Evolutionary conservation across 1,140 invertebrate genomes (phyloP), one percentile per base, ranked within the genome.

Genomic region (Habropoda laboriosa): DNA sequence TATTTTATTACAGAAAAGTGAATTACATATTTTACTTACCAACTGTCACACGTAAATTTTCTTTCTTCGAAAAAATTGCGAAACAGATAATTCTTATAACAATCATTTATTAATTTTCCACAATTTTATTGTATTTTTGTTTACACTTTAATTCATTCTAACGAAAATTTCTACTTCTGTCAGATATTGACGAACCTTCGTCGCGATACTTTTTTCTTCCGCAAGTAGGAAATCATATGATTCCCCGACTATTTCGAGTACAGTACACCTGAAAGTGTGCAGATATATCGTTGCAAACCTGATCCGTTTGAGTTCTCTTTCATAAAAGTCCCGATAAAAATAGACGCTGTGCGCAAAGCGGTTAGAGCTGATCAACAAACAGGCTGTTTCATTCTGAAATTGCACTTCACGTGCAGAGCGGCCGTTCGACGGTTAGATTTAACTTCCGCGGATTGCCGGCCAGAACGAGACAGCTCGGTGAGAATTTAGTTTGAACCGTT

Each of bases 251-350:
- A 57, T 57, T 57, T 60, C 16, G 35, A 60, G 35, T 60, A 21
- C 18, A 18, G n/a, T 13, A 18, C n/a, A n/a, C 21, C 21, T 60
- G 42, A 5, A 32, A 24, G 6, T 21, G 42, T 64, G 8, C 32
- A 10, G 4, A 12, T 6, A 4, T 45, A 42, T 24, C 61, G 40
- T 42, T 16, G 4, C 10, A 18, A 6, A 47, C 21, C 6, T 7
- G 30, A n/a, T 35, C 18, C 30, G 18, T 42, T 32, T 3, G 30
- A 30, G 7, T 57, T 45, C 51, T 47, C 74, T 68, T 47, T 68
- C 64, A 47, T n/a, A 42, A 77, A 49, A 68, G 42, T 47, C 30
- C 16, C n/a, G 53, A n/a, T 40, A 49, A 68, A 63, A 74, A 63
- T 74, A 74, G 72, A 24, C n/a, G 24, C 21, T 38, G 18, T 21